These are phyloP conservation scores for Telmatochromis sp. DNA, from an alignment of 2,113 vertebrate genomes.

Conservation along the genomic window DNA sequence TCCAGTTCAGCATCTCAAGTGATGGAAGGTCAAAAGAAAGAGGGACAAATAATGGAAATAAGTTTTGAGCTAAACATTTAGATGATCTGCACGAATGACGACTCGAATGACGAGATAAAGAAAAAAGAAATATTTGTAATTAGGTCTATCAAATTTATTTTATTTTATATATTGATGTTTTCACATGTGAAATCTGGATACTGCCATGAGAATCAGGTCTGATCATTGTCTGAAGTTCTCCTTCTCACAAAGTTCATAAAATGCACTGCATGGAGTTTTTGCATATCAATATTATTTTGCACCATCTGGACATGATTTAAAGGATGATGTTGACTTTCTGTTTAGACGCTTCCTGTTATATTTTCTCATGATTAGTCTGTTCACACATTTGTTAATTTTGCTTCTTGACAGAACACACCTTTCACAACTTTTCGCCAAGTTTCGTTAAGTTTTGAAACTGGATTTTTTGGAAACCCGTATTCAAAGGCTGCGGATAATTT, in stretches of 20 bases:
- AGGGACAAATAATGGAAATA: background rate
- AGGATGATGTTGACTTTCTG: background rate
- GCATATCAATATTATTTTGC: background rate
- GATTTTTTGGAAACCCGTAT: background rate
- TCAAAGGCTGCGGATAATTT: background rate
- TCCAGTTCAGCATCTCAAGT: background rate
- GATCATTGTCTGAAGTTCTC: background rate
- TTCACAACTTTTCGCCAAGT: background rate
- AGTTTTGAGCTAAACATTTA: background rate
- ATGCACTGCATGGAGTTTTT: background rate
- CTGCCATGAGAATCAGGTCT: background rate
- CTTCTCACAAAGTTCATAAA: background rate
- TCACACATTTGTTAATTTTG: background rate
- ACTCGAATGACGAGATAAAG: background rate
- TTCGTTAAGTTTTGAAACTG: background rate
- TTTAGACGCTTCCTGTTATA: background rate
- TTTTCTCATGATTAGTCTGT: background rate
- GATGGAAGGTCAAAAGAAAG: conserved; percentile 8
- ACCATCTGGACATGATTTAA: background rate
- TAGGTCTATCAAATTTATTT: background rate
- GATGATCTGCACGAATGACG: background rate
- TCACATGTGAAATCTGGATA: background rate
- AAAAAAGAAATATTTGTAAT: background rate
- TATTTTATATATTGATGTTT: background rate
- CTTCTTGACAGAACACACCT: background rate